phyloP scores from a whole-genome alignment of 2,888 invertebrate species.

The Neoitamus cyanurus region DNA sequence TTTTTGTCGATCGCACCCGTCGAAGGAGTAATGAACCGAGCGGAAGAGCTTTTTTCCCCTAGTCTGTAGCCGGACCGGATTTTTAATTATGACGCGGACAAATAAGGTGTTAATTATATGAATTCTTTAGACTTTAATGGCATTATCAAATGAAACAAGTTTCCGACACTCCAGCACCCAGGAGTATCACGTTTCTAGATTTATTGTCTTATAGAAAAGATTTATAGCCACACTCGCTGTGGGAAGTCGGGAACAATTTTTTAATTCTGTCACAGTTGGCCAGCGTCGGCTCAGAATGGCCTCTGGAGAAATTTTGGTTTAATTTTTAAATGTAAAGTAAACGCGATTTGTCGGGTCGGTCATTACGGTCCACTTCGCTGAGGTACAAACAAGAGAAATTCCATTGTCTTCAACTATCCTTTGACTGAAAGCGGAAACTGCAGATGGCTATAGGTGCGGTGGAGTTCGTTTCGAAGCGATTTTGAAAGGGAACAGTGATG shows the following conservation, averaged over 20 bases:
- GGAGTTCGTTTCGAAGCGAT: background rate
- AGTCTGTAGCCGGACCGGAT: background rate
- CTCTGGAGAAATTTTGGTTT: background rate
- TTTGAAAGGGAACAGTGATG: background rate
- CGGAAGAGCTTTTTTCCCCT: background rate
- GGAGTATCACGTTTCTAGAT: background rate
- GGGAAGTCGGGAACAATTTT: background rate
- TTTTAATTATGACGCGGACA: background rate
- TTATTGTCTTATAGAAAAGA: background rate
- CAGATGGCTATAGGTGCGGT: background rate
- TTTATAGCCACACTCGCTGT: background rate
- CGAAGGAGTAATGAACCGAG: conserved; percentile 24
- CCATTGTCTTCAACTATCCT: conserved; percentile 8
- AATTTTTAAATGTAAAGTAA: background rate
- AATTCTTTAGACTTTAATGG: background rate
- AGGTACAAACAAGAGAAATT: background rate
- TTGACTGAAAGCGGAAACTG: conserved; percentile 5
- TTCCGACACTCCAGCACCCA: background rate
- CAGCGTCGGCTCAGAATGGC: background rate
- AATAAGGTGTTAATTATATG: background rate
- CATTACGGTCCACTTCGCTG: background rate
- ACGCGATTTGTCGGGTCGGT: background rate
- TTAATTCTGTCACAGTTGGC: background rate
- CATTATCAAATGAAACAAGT: background rate
- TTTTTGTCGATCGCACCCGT: background rate